A percentile compares a stretch with the other conserved stretches of the same genome.
These are phyloP conservation scores for Masnerella sp. DNA, from an alignment of 2,888 invertebrate genomes.

Conservation along the genomic window DNA sequence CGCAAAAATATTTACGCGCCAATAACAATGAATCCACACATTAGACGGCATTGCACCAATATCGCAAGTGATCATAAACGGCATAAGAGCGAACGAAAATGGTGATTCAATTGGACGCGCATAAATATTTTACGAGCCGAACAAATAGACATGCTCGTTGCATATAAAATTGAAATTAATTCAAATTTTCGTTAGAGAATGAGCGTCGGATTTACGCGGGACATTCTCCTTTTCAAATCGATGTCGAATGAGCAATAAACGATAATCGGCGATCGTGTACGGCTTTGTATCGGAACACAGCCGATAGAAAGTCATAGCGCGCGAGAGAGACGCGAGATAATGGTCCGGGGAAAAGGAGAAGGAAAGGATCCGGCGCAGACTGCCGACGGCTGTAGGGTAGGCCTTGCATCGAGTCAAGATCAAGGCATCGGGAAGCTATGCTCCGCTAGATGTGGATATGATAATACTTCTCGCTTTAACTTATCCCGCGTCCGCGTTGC, in stretches of 20 bases:
- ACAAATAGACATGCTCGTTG: constrained; percentile 31
- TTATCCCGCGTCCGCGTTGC: constrained; percentile 55
- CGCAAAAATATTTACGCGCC: too few relatives aligned
- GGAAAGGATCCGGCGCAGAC: constrained; percentile 52
- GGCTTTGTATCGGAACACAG: constrained; percentile 46
- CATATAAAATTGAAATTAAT: constrained; percentile 51
- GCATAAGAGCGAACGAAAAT: too few relatives aligned
- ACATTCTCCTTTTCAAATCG: constrained; percentile 47
- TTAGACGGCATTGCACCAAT: too few relatives aligned
- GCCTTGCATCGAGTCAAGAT: constrained; percentile 63
- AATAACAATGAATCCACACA: too few relatives aligned
- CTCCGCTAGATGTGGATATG: constrained; percentile 60
- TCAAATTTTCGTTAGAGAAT: constrained; percentile 46
- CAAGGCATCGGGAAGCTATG: constrained; percentile 61
- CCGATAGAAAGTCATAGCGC: constrained; percentile 60
- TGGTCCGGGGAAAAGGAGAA: constrained; percentile 53
- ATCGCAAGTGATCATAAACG: too few relatives aligned
- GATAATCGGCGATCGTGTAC: constrained; percentile 40
- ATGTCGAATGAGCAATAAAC: constrained; percentile 52
- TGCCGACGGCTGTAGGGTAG: constrained; percentile 60
- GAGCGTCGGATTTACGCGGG: constrained; percentile 44
- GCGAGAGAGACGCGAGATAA: constrained; percentile 49
- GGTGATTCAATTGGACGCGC: constrained; percentile 31
- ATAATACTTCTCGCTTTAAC: constrained; percentile 57
- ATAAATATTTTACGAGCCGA: constrained; percentile 30